Evolutionary conservation across 1,140 invertebrate genomes (phyloP).

Genomic region (Dinoponera quadriceps): DNA sequence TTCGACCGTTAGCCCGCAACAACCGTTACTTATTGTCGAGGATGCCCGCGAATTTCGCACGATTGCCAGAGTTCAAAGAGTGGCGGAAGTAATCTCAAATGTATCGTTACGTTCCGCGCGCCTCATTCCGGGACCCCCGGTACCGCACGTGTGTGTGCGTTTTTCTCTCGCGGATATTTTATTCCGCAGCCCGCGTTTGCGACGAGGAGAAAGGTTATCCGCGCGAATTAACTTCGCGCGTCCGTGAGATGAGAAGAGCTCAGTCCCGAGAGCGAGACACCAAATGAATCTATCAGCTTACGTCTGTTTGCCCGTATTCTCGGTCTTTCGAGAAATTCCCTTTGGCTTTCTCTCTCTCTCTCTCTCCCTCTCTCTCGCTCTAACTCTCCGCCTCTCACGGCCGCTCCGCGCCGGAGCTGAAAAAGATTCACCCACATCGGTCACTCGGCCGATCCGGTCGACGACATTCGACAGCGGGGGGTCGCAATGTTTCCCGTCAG

Average conservation of each 20-base stretch:
- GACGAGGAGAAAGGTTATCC: not conserved
- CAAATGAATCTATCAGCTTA: not conserved
- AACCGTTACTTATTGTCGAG: slow-evolving; percentile 62
- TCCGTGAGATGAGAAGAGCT: not conserved
- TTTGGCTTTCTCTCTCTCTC: not conserved
- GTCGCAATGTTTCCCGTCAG: slow-evolving; percentile 83
- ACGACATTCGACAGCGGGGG: slow-evolving; percentile 83
- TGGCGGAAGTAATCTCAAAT: slow-evolving; percentile 60
- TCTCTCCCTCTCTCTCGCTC: slow-evolving; percentile 11
- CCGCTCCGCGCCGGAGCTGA: slow-evolving; percentile 45
- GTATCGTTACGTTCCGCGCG: slow-evolving; percentile 36
- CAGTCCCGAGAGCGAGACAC: not conserved
- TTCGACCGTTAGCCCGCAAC: slow-evolving; percentile 58
- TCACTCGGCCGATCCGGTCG: slow-evolving; percentile 79
- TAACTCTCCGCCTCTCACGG: slow-evolving; percentile 30
- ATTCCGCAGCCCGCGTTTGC: not conserved
- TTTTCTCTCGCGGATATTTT: slow-evolving; percentile 6
- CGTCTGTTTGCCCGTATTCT: not conserved
- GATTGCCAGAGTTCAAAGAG: slow-evolving; percentile 47
- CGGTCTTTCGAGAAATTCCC: slow-evolving; percentile 11
- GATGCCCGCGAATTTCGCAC: slow-evolving; percentile 59
- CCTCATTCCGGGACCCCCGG: slow-evolving; percentile 5
- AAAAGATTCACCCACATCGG: slow-evolving; percentile 82
- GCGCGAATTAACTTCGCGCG: slow-evolving; percentile 15
- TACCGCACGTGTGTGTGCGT: not conserved